Evolutionary conservation across 2,797 vertebrate genomes (phyloP).

Genomic region (Anguilla megastoma): DNA sequence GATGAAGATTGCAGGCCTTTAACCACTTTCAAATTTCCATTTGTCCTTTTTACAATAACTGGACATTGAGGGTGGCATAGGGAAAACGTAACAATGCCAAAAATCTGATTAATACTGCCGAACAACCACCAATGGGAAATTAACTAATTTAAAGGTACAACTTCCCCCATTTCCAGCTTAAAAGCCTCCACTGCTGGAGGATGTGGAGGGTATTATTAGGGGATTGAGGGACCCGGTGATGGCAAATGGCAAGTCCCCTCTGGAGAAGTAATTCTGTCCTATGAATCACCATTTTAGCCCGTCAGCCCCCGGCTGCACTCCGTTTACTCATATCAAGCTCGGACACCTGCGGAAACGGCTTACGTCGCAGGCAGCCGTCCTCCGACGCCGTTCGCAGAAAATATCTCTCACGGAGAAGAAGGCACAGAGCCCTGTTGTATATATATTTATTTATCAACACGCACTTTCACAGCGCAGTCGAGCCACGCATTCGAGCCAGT

Average conservation of each 20-base stretch:
- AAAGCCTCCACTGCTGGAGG: neutral
- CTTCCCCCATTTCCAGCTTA: neutral
- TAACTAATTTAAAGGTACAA: neutral
- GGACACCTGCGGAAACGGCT: slow-evolving; percentile 6
- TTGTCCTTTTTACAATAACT: neutral
- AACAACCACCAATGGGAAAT: neutral
- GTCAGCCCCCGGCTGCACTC: slow-evolving; percentile 23
- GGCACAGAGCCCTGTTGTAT: neutral
- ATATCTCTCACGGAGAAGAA: neutral
- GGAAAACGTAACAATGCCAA: neutral
- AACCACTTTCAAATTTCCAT: neutral
- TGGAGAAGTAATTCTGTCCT: slow-evolving; percentile 24
- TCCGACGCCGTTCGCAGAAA: neutral
- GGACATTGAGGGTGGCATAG: neutral
- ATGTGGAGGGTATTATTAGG: slow-evolving; percentile 16
- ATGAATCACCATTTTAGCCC: slow-evolving; percentile 29
- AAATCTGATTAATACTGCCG: neutral
- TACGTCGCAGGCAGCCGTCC: slow-evolving; percentile 14
- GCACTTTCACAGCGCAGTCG: neutral
- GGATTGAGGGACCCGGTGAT: slow-evolving; percentile 17
- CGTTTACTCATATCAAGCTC: slow-evolving; percentile 18
- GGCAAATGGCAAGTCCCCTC: slow-evolving; percentile 3
- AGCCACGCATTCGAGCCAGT: neutral
- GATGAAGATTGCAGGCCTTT: neutral
- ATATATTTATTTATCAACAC: neutral